Evolutionary conservation across 2,888 invertebrate species (phyloP).

Genomic region (Nesidiocoris tenuis): DNA sequence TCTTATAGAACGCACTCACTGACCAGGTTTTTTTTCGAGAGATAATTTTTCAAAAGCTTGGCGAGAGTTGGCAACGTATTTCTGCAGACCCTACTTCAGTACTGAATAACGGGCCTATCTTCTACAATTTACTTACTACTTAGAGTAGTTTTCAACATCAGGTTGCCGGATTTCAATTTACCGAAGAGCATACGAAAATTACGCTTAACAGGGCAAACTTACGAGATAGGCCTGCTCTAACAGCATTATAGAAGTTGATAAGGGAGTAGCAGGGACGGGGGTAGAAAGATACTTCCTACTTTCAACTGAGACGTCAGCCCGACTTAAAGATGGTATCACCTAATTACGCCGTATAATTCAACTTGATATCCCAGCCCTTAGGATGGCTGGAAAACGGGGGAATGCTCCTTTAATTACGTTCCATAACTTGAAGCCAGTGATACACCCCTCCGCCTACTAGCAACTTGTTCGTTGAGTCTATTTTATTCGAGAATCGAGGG

Average conservation of each 20-base stretch:
- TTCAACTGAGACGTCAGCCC: slow-evolving; percentile 1
- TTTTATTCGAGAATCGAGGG: background rate
- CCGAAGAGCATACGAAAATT: background rate
- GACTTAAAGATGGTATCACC: slow-evolving; percentile 8
- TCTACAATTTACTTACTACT: too few relatives aligned
- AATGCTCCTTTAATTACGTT: background rate
- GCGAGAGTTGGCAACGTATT: too few relatives aligned
- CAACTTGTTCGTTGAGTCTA: background rate
- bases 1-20: too few relatives aligned
- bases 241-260: background rate
- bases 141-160: too few relatives aligned
- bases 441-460: background rate
- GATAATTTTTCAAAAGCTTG: too few relatives aligned
- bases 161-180: background rate
- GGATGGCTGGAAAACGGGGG: background rate
- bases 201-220: background rate
- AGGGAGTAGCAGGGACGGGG: background rate
- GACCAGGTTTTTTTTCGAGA: too few relatives aligned
- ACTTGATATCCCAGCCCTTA: background rate
- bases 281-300: background rate
- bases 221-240: background rate
- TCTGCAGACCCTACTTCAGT: too few relatives aligned
- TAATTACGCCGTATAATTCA: background rate
- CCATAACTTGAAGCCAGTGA: background rate
- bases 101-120: too few relatives aligned